A percentile compares a stretch with the other conserved stretches of the same genome.
These are phyloP conservation scores for Cylas formicarius DNA, from an alignment of 1,140 invertebrate genomes.

Conservation along the genomic window DNA sequence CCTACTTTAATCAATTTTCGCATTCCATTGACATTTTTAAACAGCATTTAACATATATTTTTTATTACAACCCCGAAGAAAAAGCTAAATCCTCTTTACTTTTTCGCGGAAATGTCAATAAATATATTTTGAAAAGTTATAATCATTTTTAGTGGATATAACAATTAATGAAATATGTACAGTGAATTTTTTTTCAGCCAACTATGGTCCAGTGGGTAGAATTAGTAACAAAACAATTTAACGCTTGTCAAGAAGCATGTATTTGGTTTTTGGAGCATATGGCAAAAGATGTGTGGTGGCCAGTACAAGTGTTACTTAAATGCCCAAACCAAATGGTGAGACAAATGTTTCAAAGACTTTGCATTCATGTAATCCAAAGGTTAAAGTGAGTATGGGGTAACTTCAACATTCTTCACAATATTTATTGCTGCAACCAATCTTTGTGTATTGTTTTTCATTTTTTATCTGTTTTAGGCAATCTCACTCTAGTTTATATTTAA, in stretches of 20 bases:
- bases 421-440: too few relatives aligned
- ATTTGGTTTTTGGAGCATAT: conserved; percentile 91
- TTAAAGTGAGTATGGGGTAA: conserved; percentile 51
- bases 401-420: too few relatives aligned
- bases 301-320: conserved; percentile 83
- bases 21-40: too few relatives aligned
- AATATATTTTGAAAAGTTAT: too few relatives aligned
- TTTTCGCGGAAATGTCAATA: too few relatives aligned
- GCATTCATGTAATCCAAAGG: conserved; percentile 89
- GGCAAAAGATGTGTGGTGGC: conserved; percentile 90
- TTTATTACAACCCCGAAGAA: too few relatives aligned
- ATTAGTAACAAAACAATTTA: conserved; percentile 88
- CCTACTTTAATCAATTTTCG: too few relatives aligned
- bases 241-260: conserved; percentile 80
- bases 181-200: conserved; percentile 54
- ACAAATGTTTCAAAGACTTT: conserved; percentile 88
- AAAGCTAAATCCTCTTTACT: too few relatives aligned
- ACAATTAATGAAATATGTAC: too few relatives aligned
- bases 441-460: too few relatives aligned
- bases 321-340: conserved; percentile 93
- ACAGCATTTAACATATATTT: too few relatives aligned
- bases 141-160: too few relatives aligned
- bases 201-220: conserved; percentile 97
- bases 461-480: conserved; percentile 34
- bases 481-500: conserved; percentile 66